phyloP scores from a whole-genome alignment of 2,797 vertebrate species.

The Delichon dasypus region DNA sequence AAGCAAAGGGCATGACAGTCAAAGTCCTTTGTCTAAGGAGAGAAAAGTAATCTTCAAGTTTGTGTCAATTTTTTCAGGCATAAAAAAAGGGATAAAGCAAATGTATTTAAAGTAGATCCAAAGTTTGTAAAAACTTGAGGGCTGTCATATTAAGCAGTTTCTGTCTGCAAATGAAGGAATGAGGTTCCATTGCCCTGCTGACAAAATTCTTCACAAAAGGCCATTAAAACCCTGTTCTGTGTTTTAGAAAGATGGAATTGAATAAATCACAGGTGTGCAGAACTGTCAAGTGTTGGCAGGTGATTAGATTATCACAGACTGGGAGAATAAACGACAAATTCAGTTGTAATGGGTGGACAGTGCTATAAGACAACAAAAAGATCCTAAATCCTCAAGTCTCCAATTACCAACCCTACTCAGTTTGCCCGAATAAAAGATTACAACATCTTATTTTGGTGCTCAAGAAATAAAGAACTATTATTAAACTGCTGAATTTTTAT shows the following conservation, averaged over 20 bases:
- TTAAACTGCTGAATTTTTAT: not conserved
- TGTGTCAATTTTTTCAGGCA: not conserved
- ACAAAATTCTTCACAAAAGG: not conserved
- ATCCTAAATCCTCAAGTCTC: not conserved
- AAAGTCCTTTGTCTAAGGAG: not conserved
- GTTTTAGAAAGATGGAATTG: not conserved
- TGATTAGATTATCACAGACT: not conserved
- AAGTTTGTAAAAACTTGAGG: not conserved
- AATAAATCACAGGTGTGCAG: not conserved
- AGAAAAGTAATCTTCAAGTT: not conserved
- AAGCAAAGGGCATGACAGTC: not conserved
- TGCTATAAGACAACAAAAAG: not conserved
- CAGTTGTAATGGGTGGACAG: not conserved
- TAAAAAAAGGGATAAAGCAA: not conserved
- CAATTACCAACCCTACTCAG: not conserved
- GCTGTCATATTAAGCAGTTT: not conserved
- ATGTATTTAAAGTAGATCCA: not conserved
- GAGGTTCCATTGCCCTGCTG: not conserved
- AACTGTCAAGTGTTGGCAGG: not conserved
- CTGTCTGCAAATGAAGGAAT: not conserved
- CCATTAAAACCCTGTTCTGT: not conserved
- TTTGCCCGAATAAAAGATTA: not conserved
- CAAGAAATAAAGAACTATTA: not conserved
- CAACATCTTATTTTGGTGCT: not conserved
- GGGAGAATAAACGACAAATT: not conserved